These are phyloP conservation scores for Chromis chromis DNA, from an alignment of 2,797 vertebrate species.

Conservation along the genomic window DNA sequence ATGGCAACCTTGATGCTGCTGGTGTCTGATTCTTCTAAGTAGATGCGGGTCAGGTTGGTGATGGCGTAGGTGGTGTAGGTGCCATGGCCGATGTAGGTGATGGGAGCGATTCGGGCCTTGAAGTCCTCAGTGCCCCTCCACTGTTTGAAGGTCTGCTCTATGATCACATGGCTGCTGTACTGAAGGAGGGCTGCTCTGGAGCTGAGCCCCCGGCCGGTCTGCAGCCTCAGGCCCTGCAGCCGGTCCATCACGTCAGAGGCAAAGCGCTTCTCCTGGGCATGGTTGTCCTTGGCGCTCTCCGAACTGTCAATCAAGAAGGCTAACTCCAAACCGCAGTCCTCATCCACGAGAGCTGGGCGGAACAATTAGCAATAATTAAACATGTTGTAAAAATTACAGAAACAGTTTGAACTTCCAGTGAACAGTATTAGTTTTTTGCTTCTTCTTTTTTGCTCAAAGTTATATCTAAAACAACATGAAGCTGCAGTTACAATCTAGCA, in stretches of 20 bases:
- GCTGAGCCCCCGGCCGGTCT: slow-evolving; percentile 82
- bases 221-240: slow-evolving; percentile 84
- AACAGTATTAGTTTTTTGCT: too few relatives aligned
- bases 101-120: slow-evolving; percentile 83
- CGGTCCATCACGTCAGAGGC: slow-evolving; percentile 83
- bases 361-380: neutral
- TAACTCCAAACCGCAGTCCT: slow-evolving; percentile 89
- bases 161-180: slow-evolving; percentile 91
- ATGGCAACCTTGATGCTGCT: slow-evolving; percentile 88
- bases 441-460: too few relatives aligned
- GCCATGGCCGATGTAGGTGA: slow-evolving; percentile 90
- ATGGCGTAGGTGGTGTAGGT: slow-evolving; percentile 93
- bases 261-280: slow-evolving; percentile 90
- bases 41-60: slow-evolving; percentile 92
- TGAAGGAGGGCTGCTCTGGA: slow-evolving; percentile 90
- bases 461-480: too few relatives aligned
- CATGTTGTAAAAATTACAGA: neutral
- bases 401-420: too few relatives aligned
- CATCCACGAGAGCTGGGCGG: slow-evolving; percentile 70
- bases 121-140: slow-evolving; percentile 88
- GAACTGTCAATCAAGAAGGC: slow-evolving; percentile 93
- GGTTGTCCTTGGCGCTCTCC: slow-evolving; percentile 91
- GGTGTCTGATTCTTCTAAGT: slow-evolving; percentile 85
- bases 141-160: slow-evolving; percentile 89
- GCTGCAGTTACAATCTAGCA: too few relatives aligned